Percentiles rank a stretch among this genome's conserved stretches.
These are phyloP conservation scores for Equus przewalskii DNA, from an alignment of 2,113 vertebrate genomes.

Conservation along the genomic window DNA sequence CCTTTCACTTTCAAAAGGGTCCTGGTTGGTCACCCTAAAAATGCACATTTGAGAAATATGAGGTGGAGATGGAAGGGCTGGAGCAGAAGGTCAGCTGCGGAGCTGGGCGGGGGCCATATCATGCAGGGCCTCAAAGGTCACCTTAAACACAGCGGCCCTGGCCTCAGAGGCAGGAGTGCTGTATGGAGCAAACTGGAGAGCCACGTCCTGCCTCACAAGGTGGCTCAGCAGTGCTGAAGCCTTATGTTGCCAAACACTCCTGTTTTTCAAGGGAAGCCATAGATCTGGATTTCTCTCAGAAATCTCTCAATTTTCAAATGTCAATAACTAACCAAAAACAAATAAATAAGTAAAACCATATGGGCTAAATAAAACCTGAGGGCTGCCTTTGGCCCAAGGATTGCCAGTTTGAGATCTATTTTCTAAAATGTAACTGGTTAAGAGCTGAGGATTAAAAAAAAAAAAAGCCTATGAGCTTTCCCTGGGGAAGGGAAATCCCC, in stretches of 20 bases:
- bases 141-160: not conserved
- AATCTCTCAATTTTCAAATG: not conserved
- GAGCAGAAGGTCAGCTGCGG: not conserved
- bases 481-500: not conserved
- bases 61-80: not conserved
- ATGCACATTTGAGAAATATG: not conserved
- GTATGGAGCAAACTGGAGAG: not conserved
- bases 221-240: not conserved
- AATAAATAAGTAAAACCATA: not conserved
- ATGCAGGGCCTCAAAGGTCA: not conserved
- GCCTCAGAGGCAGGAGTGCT: not conserved
- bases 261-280: not conserved
- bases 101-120: not conserved
- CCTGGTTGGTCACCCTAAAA: not conserved
- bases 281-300: not conserved
- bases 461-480: not conserved
- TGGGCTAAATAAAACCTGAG: not conserved
- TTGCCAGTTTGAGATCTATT: not conserved
- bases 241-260: not conserved
- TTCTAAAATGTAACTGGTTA: not conserved
- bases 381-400: not conserved
- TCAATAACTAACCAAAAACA: conserved; percentile 10
- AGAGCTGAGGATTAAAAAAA: not conserved
- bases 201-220: not conserved
- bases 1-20: not conserved